Base-by-base conservation (phyloP, 2,888 invertebrate species). In the Volucella inflata region DNA sequence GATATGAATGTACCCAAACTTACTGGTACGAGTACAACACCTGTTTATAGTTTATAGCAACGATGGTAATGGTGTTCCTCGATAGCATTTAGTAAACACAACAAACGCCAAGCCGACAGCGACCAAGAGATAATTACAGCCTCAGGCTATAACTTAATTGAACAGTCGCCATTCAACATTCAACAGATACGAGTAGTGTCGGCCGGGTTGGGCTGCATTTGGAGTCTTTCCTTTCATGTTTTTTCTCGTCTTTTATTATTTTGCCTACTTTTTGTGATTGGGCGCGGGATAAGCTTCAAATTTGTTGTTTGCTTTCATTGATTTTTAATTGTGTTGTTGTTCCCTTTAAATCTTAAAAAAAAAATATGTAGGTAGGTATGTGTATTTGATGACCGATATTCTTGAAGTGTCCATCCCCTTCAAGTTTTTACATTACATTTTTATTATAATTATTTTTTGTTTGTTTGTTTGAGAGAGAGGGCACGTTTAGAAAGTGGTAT, bases 131-230 rank as follows among this genome's bases (percentile, higher is more conserved):
- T 85, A 85, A 85, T 85, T 81, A 81, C 76, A 85, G 62, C 85
- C 76, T 21, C 67, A 57, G 71, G 80, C 81, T 57, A 59, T 81
- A 67, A 68, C 81, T 85, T 81, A 80, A 85, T 81, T 85, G 80
- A 85, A 85, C 85, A 72, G 80, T 85, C 85, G 81, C 80, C 71
- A 75, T 71, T 57, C 68, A 71, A 60, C 84, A 84, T 84, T 84
- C 84, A 84, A 84, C 84, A 84, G 84, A 84, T 84, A 80, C 38
- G n/a, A n/a, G n/a, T 46, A 48, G 71, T 80, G 60, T 75, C 71
- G 71, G 57, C 64, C 60, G 71, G 38, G 59, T 17, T 17, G 17
- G 30, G 64, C 21, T 60, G 14, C 17, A 44, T 16, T 42, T 42
- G 42, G 12, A n/a, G 40, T 50, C 36, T 64, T 68, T 60, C 30